Percentiles rank a stretch among this genome's conserved stretches.
Conservation (phyloP, 2,113 vertebrate genomes). For the Holacanthus passer region DNA sequence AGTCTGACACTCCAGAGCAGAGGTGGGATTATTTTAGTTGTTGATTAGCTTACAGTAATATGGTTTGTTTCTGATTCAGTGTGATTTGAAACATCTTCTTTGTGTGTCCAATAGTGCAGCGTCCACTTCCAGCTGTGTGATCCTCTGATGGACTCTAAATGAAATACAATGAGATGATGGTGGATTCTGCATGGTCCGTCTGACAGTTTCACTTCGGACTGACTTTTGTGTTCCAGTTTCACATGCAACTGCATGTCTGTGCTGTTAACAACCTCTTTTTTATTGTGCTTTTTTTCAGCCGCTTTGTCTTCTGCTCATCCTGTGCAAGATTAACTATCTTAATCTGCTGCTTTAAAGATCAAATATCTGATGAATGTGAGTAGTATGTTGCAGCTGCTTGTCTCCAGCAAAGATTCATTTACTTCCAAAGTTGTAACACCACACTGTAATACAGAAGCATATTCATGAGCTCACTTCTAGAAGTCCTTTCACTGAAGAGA, state of each 20-base stretch:
- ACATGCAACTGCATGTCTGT: neutral
- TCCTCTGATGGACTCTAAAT: slow-evolving; percentile 71
- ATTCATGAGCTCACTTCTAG: neutral
- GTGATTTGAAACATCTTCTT: neutral
- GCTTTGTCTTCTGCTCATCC: slow-evolving; percentile 25
- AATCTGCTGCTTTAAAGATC: slow-evolving; percentile 23
- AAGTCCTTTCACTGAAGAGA: neutral
- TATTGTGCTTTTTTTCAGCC: neutral
- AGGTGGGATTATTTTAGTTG: slow-evolving; percentile 66
- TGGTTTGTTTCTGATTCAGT: neutral
- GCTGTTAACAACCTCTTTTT: neutral
- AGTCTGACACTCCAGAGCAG: slow-evolving; percentile 73
- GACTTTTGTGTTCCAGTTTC: neutral
- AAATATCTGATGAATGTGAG: slow-evolving; percentile 15
- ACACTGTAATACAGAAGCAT: neutral
- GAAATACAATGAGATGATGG: neutral
- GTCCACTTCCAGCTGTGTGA: slow-evolving; percentile 72
- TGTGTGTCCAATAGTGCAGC: slow-evolving; percentile 39
- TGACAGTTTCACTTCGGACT: slow-evolving; percentile 22
- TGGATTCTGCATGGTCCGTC: neutral
- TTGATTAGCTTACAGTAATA: neutral
- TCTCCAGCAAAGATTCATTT: neutral
- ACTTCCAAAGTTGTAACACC: neutral
- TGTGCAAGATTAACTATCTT: slow-evolving; percentile 32
- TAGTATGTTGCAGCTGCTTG: neutral